phyloP scores from a whole-genome alignment of 2,113 vertebrate genomes.

The human region GRCh38 chr2:143511501-143512000 shows the following conservation, averaged over 20 bases:
- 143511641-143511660: not conserved
- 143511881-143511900: not conserved
- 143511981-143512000: not conserved
- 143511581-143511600: not conserved
- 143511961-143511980: not conserved
- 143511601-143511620: conserved; percentile 28
- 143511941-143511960: not conserved
- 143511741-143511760: conserved; percentile 5
- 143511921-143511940: not conserved
- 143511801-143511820: conserved; percentile 17
- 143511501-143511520: conserved; percentile 65
- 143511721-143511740: not conserved
- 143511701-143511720: not conserved
- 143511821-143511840: not conserved
- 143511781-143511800: not conserved
- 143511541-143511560: conserved; percentile 30
- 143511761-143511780: not conserved
- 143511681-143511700: conserved; percentile 18
- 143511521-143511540: conserved; percentile 56
- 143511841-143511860: not conserved
- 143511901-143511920: not conserved
- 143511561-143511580: conserved; percentile 12
- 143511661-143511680: conserved; percentile 26
- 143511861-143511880: not conserved
- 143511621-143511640: conserved; percentile 33